Percentiles rank a stretch among this genome's conserved stretches.
Evolutionary conservation across 1,140 invertebrate species (phyloP).

Genomic region (Halictus rubicundus): DNA sequence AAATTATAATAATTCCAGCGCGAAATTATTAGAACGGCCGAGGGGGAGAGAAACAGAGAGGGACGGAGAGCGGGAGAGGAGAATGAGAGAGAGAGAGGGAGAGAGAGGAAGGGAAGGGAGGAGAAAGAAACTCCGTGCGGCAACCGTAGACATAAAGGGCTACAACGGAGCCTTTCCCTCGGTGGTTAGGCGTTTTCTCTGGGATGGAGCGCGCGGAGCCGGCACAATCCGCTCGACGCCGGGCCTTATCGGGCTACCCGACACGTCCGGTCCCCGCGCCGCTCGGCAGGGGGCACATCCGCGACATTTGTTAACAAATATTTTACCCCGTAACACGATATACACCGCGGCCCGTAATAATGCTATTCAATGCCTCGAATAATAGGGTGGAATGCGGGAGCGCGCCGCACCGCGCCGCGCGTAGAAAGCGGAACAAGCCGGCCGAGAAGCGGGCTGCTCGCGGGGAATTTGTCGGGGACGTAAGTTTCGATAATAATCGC

Average conservation of each 20-base stretch:
- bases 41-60: not conserved
- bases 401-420: no score
- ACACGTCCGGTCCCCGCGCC: constrained; percentile 53
- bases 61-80: not conserved
- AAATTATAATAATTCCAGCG: constrained; percentile 75
- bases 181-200: constrained; percentile 51
- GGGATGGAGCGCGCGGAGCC: not conserved
- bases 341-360: constrained; percentile 42
- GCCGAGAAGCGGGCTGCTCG: not conserved
- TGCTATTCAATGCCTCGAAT: constrained; percentile 29
- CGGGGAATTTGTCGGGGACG: not conserved
- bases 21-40: constrained; percentile 64
- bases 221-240: constrained; percentile 48
- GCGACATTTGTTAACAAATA: constrained; percentile 70
- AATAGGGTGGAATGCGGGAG: constrained; percentile 30
- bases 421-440: constrained; percentile 15
- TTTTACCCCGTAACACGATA: constrained; percentile 71
- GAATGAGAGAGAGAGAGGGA: not conserved
- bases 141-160: constrained; percentile 28
- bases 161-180: not conserved
- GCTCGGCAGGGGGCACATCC: constrained; percentile 50
- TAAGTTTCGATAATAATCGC: constrained; percentile 9
- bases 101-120: not conserved
- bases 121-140: constrained; percentile 34
- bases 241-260: constrained; percentile 48